These are phyloP conservation scores for Peromyscus californicus DNA, from an alignment of 2,113 vertebrate genomes.

Conservation along the genomic window DNA sequence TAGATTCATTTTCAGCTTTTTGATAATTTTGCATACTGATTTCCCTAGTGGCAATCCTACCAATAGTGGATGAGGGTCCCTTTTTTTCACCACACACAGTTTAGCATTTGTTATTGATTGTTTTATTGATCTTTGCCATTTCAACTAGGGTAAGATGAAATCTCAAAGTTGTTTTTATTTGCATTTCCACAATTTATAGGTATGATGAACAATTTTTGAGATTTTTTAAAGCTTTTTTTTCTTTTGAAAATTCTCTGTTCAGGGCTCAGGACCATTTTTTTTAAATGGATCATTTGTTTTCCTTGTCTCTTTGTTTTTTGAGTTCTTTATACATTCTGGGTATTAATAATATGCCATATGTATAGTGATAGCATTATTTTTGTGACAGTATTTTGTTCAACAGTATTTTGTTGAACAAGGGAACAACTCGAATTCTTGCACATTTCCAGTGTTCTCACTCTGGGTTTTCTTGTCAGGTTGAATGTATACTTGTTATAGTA, in stretches of 20 bases:
- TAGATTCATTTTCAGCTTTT: not conserved
- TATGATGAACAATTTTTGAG: not conserved
- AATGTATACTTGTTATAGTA: not conserved
- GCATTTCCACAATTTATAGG: not conserved
- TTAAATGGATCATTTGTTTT: not conserved
- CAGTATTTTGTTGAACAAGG: not conserved
- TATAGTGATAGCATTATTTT: not conserved
- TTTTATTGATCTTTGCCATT: not conserved
- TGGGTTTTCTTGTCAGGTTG: not conserved
- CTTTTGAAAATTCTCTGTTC: not conserved
- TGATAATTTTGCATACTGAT: not conserved
- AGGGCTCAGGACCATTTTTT: not conserved
- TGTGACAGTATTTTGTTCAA: not conserved
- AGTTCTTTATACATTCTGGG: not conserved
- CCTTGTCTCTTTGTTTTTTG: not conserved
- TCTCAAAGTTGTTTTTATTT: not conserved
- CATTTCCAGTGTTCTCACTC: not conserved
- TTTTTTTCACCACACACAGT: not conserved
- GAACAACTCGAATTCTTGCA: not conserved
- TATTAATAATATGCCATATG: not conserved
- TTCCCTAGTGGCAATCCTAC: not conserved
- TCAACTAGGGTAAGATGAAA: not conserved
- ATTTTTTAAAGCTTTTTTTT: not conserved
- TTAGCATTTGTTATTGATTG: not conserved
- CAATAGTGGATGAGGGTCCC: not conserved